Evolutionary conservation across 2,113 vertebrate genomes (phyloP).

Genomic region (Nothobranchius furzeri): DNA sequence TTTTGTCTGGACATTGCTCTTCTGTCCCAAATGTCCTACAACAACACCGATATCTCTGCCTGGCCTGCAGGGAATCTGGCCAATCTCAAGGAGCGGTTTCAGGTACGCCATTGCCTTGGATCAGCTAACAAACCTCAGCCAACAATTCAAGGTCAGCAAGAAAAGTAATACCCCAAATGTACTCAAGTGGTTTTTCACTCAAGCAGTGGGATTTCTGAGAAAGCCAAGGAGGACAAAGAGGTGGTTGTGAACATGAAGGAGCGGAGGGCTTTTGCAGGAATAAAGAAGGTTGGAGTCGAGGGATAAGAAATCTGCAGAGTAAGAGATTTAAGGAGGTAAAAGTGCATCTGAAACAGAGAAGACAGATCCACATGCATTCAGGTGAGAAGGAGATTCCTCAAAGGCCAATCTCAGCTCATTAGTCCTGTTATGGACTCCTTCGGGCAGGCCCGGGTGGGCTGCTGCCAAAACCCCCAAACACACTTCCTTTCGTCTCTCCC

Average conservation of each 20-base stretch:
- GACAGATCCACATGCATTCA: constrained; percentile 37
- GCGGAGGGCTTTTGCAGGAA: not conserved
- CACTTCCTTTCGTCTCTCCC: constrained; percentile 27
- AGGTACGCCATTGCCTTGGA: constrained; percentile 50
- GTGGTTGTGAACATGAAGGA: constrained; percentile 40
- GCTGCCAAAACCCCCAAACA: constrained; percentile 52
- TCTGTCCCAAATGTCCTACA: constrained; percentile 25
- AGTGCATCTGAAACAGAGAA: constrained; percentile 22
- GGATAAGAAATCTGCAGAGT: constrained; percentile 44
- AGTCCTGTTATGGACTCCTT: constrained; percentile 60
- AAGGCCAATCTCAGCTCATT: constrained; percentile 71
- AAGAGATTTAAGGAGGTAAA: constrained; percentile 28
- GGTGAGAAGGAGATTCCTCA: constrained; percentile 44
- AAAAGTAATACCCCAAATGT: constrained; percentile 53
- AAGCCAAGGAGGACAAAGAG: constrained; percentile 48
- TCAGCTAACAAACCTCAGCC: constrained; percentile 57
- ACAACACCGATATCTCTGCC: constrained; percentile 33
- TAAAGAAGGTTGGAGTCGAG: constrained; percentile 35
- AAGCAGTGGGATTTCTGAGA: constrained; percentile 46
- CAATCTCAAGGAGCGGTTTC: constrained; percentile 44
- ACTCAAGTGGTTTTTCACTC: constrained; percentile 47
- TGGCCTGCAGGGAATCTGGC: constrained; percentile 41
- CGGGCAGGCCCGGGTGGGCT: constrained; percentile 60
- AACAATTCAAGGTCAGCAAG: constrained; percentile 66
- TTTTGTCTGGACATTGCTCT: constrained; percentile 1